A percentile compares a stretch with the other conserved stretches of the same genome.
These are phyloP conservation scores for Aphelenchoides besseyi DNA, from an alignment of 1,140 invertebrate genomes.

Conservation along the genomic window DNA sequence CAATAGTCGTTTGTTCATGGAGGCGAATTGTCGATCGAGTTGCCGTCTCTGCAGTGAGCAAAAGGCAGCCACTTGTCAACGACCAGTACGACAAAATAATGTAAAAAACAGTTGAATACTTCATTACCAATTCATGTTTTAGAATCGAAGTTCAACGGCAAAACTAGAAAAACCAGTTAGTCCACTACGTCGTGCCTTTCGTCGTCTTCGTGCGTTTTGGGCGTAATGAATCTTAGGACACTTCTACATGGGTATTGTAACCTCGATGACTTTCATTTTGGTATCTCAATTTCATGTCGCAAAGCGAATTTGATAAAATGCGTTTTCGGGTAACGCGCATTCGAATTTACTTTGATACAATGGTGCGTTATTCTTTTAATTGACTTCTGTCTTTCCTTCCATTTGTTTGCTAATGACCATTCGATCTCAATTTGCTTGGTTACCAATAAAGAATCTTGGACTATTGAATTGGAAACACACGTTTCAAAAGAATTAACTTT, in stretches of 20 bases:
- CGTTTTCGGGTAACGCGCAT: neutral
- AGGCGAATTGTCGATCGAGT: slow-evolving; percentile 56
- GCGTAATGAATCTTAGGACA: neutral
- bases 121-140: too few species aligned
- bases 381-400: neutral
- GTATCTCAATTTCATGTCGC: neutral
- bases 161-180: slow-evolving; percentile 1
- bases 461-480: too few species aligned
- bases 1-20: slow-evolving; percentile 52
- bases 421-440: neutral
- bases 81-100: slow-evolving; percentile 18
- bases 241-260: neutral
- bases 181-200: slow-evolving; percentile 12
- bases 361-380: neutral
- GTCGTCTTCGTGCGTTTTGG: slow-evolving; percentile 1
- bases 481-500: neutral
- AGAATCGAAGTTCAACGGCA: too few species aligned
- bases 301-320: neutral
- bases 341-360: neutral
- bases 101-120: too few species aligned
- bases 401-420: neutral
- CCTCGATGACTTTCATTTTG: neutral
- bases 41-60: slow-evolving; percentile 37
- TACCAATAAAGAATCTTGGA: too few species aligned
- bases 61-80: slow-evolving; percentile 27